These are phyloP conservation scores for Accipiter virgatus DNA, from an alignment of 2,113 vertebrate species.

Conservation along the genomic window DNA sequence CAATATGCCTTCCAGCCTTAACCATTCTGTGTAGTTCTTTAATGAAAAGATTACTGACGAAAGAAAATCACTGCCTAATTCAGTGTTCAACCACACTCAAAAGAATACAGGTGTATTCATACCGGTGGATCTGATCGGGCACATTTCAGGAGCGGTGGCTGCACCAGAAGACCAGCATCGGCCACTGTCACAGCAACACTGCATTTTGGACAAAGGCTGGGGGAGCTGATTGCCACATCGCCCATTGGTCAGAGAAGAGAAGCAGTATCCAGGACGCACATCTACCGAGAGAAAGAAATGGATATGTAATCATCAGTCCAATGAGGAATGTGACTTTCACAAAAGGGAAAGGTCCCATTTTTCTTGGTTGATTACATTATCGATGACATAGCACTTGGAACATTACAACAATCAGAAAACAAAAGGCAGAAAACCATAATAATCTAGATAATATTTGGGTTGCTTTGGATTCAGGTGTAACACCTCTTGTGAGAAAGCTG, in stretches of 20 bases:
- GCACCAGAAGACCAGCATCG: slow-evolving; percentile 89
- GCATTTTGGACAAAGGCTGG: slow-evolving; percentile 85
- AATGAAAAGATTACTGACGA: background rate
- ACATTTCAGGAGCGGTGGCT: slow-evolving; percentile 83
- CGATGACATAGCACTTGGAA: background rate
- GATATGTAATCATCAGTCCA: background rate
- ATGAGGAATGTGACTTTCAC: background rate
- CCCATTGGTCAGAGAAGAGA: slow-evolving; percentile 81
- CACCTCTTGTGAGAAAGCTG: background rate
- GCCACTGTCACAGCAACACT: slow-evolving; percentile 91
- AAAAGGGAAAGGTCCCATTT: background rate
- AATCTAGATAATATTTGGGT: background rate
- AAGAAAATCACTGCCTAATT: background rate
- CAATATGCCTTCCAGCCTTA: background rate
- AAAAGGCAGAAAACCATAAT: background rate
- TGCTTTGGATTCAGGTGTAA: background rate
- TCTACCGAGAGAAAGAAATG: slow-evolving; percentile 71
- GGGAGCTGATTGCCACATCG: slow-evolving; percentile 89
- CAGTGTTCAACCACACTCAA: rapidly evolving
- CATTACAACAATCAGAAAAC: background rate
- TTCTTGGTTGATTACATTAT: background rate
- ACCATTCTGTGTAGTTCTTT: background rate
- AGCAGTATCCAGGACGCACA: slow-evolving; percentile 89
- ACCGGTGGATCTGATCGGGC: slow-evolving; percentile 91
- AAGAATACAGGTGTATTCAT: background rate